Conservation (phyloP, 2,888 invertebrate species). For the Sinhomidia bicolor region DNA sequence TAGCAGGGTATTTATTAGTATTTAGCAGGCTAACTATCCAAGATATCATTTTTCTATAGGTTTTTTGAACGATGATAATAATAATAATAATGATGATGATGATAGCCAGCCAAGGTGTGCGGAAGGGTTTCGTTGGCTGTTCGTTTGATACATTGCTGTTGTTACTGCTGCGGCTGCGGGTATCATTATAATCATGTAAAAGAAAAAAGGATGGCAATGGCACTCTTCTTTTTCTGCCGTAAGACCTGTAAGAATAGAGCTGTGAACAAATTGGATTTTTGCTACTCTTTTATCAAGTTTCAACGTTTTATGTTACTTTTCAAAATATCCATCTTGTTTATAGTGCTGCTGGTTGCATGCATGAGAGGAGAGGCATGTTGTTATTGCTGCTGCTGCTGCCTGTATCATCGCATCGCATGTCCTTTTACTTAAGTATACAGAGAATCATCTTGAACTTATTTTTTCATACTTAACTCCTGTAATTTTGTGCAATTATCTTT, state of each 20-base stretch:
- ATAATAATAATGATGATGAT: conserved; percentile 14
- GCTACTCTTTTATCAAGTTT: conserved; percentile 63
- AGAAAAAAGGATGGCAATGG: neutral
- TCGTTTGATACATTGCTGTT: neutral
- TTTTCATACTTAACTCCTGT: conserved; percentile 48
- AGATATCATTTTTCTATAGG: conserved; percentile 21
- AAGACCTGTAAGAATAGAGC: conserved; percentile 70
- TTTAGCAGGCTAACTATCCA: conserved; percentile 17
- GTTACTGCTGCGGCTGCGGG: conserved; percentile 4
- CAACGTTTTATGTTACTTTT: neutral
- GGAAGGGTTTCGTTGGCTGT: neutral
- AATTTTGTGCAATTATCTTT: conserved; percentile 63
- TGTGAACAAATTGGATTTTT: conserved; percentile 77
- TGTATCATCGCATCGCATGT: conserved; percentile 42
- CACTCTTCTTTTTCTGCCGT: neutral
- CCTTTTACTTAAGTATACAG: conserved; percentile 50
- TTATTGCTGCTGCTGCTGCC: neutral
- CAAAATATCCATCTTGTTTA: conserved; percentile 28
- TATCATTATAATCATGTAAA: conserved; percentile 24
- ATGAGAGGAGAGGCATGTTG: conserved; percentile 23
- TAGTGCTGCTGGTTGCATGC: conserved; percentile 19
- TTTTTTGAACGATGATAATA: conserved; percentile 3
- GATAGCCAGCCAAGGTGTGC: neutral
- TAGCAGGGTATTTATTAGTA: conserved; percentile 30
- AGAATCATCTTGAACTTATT: conserved; percentile 49